A percentile compares a stretch with the other conserved stretches of the same genome.
Evolutionary conservation across 2,797 vertebrate species (phyloP).

Genomic region (Sarcophilus harrisii): DNA sequence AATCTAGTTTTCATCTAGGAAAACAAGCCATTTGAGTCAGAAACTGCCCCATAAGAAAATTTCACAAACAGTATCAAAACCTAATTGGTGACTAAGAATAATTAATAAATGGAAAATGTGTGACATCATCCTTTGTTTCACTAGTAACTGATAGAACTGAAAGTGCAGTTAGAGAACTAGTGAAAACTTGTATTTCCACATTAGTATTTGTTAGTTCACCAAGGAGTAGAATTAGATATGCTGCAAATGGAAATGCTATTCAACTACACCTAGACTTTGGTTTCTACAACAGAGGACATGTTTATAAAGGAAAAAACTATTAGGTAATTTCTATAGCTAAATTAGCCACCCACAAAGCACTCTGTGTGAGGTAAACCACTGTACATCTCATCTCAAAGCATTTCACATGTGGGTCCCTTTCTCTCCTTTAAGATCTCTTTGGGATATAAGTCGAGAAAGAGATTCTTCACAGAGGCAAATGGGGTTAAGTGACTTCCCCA

Average conservation of each 20-base stretch:
- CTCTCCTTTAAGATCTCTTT: too few relatives aligned
- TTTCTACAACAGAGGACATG: constrained; percentile 11
- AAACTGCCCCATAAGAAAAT: not conserved
- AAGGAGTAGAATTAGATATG: constrained; percentile 15
- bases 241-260: not conserved
- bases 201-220: not conserved
- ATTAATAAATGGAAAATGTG: not conserved
- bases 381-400: not conserved
- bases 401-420: too few relatives aligned
- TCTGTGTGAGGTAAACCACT: not conserved
- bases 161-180: too few relatives aligned
- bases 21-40: not conserved
- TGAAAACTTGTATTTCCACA: not conserved
- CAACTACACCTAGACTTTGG: not conserved
- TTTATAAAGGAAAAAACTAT: not conserved
- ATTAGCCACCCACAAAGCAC: not conserved
- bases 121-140: not conserved
- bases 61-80: not conserved
- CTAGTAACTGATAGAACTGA: not conserved
- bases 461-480: too few relatives aligned
- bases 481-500: too few relatives aligned
- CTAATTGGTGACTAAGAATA: not conserved
- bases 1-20: not conserved
- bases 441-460: too few relatives aligned
- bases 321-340: constrained; percentile 23